A percentile compares a stretch with the other conserved stretches of the same genome.
Conservation (phyloP, 2,888 invertebrate species). For the Monochamus alternatus region DNA sequence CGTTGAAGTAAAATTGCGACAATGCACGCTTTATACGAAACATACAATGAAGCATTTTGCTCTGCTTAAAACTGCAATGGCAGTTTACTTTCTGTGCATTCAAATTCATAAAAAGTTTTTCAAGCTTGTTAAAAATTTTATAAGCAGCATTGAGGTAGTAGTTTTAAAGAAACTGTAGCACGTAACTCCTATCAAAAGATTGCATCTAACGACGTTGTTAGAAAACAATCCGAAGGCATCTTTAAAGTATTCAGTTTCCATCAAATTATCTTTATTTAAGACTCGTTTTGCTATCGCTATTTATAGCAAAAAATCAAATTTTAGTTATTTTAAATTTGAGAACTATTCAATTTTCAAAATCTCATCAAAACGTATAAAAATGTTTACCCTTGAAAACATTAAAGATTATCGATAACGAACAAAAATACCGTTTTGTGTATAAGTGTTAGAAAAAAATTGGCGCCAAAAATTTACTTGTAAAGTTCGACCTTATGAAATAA, state of each 20-base stretch:
- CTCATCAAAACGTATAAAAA: too few relatives aligned
- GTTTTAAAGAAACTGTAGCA: constrained; percentile 31
- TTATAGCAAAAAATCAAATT: too few relatives aligned
- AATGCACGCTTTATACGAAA: background rate
- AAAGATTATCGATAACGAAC: too few relatives aligned
- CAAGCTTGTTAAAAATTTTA: constrained; percentile 46
- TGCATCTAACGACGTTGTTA: background rate
- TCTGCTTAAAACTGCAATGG: background rate
- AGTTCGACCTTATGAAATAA: too few relatives aligned
- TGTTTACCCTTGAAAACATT: too few relatives aligned
- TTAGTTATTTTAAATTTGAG: background rate
- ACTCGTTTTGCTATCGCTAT: background rate
- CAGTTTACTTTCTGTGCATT: constrained; percentile 28
- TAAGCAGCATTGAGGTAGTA: constrained; percentile 31
- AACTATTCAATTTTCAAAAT: too few relatives aligned
- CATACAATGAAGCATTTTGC: background rate
- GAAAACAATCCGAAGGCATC: constrained; percentile 11
- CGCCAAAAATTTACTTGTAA: too few relatives aligned
- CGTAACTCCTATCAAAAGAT: constrained; percentile 36
- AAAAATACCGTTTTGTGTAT: too few relatives aligned
- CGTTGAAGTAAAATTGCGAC: background rate
- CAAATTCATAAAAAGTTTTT: constrained; percentile 31
- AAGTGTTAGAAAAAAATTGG: too few relatives aligned
- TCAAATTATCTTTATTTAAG: background rate
- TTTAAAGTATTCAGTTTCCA: background rate